Percentiles rank a stretch among this genome's conserved stretches.
phyloP scores from a whole-genome alignment of 2,888 invertebrate genomes.

The Tenthredo livida region DNA sequence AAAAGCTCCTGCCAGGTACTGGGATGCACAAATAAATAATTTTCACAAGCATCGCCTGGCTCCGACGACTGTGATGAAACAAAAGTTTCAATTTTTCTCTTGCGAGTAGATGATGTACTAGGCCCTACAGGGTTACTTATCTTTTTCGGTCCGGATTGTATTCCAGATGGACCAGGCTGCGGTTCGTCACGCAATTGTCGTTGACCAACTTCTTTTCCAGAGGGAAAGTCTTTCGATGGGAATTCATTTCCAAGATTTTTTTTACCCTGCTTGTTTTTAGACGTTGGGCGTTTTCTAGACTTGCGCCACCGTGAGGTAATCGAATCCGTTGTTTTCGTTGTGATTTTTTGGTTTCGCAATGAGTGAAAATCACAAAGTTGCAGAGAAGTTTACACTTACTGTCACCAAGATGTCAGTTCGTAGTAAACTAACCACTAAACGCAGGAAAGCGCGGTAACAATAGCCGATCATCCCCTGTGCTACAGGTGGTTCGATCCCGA shows the following conservation, averaged over 20 bases:
- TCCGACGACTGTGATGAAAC: slow-evolving; percentile 4
- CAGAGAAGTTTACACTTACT: neutral
- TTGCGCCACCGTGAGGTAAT: slow-evolving; percentile 9
- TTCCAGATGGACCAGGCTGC: neutral
- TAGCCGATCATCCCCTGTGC: too few relatives aligned
- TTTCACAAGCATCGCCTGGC: slow-evolving; percentile 15
- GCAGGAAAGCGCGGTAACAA: slow-evolving; percentile 9
- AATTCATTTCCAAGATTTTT: neutral
- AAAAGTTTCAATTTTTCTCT: neutral
- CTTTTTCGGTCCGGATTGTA: slow-evolving; percentile 2
- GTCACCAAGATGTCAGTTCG: too few relatives aligned
- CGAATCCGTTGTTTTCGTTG: neutral
- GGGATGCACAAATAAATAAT: slow-evolving; percentile 3
- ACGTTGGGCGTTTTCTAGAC: neutral
- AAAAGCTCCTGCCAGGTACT: slow-evolving; percentile 5
- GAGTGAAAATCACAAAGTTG: neutral
- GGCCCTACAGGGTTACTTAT: neutral
- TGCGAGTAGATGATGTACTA: neutral
- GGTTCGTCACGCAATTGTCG: neutral
- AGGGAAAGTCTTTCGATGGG: neutral
- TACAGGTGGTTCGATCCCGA: too few relatives aligned
- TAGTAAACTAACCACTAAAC: slow-evolving; percentile 4
- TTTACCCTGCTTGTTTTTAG: neutral
- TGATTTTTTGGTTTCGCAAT: neutral
- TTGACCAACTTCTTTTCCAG: neutral